A percentile compares a stretch with the other conserved stretches of the same genome.
Conservation (phyloP, 2,888 invertebrate species). For the Zhuqinia jingwanae region DNA sequence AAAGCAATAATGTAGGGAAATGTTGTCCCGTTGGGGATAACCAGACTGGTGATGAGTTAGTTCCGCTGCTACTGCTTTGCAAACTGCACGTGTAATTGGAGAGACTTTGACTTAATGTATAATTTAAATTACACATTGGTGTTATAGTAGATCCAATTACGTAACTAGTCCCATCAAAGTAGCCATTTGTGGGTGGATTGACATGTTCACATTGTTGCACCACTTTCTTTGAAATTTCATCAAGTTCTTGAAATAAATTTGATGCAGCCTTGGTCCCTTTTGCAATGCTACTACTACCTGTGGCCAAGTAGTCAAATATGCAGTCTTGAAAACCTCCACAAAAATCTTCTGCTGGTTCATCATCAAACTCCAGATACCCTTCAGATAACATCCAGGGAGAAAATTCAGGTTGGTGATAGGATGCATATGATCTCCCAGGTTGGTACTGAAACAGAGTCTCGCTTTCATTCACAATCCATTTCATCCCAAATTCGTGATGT, state of each 20-base stretch:
- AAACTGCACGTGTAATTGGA: background rate
- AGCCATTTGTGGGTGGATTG: background rate
- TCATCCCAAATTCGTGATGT: background rate
- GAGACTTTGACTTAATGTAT: background rate
- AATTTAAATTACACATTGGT: background rate
- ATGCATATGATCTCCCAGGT: background rate
- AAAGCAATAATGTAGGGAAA: too few relatives aligned
- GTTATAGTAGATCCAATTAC: slow-evolving; percentile 7
- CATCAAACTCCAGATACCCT: background rate
- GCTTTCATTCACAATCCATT: background rate
- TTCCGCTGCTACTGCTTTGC: background rate
- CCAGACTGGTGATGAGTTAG: too few relatives aligned
- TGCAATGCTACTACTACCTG: slow-evolving; percentile 6
- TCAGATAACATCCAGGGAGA: background rate
- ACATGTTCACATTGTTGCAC: background rate
- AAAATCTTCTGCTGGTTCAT: background rate
- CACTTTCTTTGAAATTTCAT: background rate
- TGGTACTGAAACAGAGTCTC: slow-evolving; percentile 4
- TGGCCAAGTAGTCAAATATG: slow-evolving; percentile 17
- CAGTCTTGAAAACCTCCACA: slow-evolving; percentile 11
- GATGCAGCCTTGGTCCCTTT: background rate
- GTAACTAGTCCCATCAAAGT: background rate
- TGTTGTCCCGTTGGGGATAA: too few relatives aligned
- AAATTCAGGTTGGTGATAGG: background rate
- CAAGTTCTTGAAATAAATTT: slow-evolving; percentile 12